Evolutionary conservation across 1,140 invertebrate species (phyloP).

Genomic region (Drusus annulatus): DNA sequence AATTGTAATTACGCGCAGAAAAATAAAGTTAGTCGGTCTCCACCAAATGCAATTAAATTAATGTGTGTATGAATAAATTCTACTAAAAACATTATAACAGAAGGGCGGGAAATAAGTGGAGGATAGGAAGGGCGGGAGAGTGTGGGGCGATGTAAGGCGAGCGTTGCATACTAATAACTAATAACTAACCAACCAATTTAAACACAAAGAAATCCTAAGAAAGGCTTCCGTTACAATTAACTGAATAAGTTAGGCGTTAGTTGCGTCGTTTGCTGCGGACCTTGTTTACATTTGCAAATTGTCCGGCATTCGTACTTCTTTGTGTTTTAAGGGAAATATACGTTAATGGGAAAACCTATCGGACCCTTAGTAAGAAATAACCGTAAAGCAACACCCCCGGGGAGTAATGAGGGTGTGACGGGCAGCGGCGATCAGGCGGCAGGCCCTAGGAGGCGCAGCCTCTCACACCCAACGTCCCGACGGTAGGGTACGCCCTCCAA

Average conservation of each 20-base stretch:
- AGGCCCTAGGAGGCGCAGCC: too few relatives aligned
- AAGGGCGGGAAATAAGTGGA: too few relatives aligned
- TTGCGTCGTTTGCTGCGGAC: not conserved
- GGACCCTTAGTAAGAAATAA: constrained; percentile 42
- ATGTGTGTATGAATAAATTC: too few relatives aligned
- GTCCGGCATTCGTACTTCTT: constrained; percentile 38
- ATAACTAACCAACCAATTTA: not conserved
- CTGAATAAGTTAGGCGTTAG: constrained; percentile 23
- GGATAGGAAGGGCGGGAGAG: too few relatives aligned
- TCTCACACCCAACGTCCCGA: too few relatives aligned
- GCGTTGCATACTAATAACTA: not conserved
- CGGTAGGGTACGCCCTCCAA: too few relatives aligned
- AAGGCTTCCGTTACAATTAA: not conserved
- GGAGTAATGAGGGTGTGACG: constrained; percentile 37
- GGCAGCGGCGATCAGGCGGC: too few relatives aligned
- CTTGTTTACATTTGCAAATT: constrained; percentile 10
- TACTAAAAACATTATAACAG: not conserved
- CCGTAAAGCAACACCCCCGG: constrained; percentile 19
- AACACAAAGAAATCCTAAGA: not conserved
- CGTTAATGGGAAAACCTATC: constrained; percentile 45
- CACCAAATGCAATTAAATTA: too few relatives aligned
- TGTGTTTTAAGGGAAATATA: constrained; percentile 16
- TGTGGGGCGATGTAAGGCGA: too few relatives aligned
- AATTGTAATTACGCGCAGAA: too few relatives aligned
- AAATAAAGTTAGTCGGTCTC: too few relatives aligned